A percentile compares a stretch with the other conserved stretches of the same genome.
Evolutionary conservation across 2,113 vertebrate genomes (phyloP).

Genomic region (Lanius collurio): DNA sequence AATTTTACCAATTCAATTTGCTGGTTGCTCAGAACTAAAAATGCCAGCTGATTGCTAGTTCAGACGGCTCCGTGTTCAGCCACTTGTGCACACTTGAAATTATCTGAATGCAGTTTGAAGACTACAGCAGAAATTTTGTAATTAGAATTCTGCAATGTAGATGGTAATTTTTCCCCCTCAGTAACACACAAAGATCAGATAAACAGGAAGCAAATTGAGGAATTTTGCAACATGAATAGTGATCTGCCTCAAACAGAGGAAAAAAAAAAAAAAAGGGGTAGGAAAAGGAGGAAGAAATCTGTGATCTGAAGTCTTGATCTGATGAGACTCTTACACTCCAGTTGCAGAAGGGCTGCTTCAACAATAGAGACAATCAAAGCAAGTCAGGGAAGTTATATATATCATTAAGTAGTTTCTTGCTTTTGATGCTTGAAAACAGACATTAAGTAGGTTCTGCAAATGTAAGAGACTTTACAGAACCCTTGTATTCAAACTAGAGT

Average conservation of each 20-base stretch:
- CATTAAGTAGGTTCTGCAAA: not conserved
- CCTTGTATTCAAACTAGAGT: not conserved
- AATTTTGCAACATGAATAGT: constrained; percentile 53
- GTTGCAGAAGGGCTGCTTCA: not conserved
- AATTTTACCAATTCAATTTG: constrained; percentile 66
- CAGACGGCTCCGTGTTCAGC: constrained; percentile 50
- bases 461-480: not conserved
- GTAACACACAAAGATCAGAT: constrained; percentile 57
- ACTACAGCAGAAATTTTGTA: constrained; percentile 70
- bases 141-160: constrained; percentile 67
- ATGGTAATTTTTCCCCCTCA: constrained; percentile 59
- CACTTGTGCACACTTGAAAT: constrained; percentile 64
- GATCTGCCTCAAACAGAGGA: not conserved
- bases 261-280: not conserved
- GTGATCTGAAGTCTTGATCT: not conserved
- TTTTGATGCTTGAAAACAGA: not conserved
- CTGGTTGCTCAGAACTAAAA: constrained; percentile 61
- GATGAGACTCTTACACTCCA: not conserved
- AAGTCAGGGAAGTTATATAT: not conserved
- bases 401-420: not conserved
- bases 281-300: not conserved
- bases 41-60: constrained; percentile 62
- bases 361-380: not conserved
- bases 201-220: constrained; percentile 57
- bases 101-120: constrained; percentile 67